Evolutionary conservation across 2,888 invertebrate genomes (phyloP).

Genomic region (Pachycephus smyrnensis): DNA sequence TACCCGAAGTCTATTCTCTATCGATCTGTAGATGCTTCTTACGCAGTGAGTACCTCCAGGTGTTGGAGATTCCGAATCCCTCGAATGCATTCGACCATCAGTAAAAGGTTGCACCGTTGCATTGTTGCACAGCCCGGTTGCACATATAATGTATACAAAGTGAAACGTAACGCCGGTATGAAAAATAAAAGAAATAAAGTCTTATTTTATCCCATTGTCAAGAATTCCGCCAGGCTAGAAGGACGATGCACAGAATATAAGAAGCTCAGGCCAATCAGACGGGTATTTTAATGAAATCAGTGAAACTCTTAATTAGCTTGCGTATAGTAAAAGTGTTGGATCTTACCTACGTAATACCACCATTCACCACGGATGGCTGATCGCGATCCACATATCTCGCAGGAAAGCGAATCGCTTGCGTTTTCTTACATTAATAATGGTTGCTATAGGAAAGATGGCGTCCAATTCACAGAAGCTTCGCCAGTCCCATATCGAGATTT

Average conservation of each 20-base stretch:
- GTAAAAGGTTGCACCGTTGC: background rate
- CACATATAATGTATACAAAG: background rate
- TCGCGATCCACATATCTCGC: background rate
- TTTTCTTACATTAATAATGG: background rate
- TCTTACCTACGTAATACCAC: background rate
- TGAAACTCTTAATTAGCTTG: constrained; percentile 48
- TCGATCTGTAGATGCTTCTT: background rate
- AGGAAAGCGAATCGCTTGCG: background rate
- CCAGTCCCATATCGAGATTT: background rate
- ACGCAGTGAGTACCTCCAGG: background rate
- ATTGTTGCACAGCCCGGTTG: background rate
- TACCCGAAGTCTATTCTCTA: background rate
- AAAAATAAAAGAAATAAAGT: background rate
- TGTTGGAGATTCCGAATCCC: background rate
- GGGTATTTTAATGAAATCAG: constrained; percentile 15
- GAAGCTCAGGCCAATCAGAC: background rate
- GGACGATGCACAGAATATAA: background rate
- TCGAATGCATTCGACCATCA: background rate
- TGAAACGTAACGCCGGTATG: background rate
- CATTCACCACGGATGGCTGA: background rate
- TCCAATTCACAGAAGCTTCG: background rate
- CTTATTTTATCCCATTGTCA: constrained; percentile 21
- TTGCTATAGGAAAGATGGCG: background rate
- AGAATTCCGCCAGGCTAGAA: background rate
- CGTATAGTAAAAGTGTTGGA: constrained; percentile 21